Evolutionary conservation across 2,113 vertebrate genomes (phyloP), one percentile per base, ranked within the genome.

Genomic region (Pollimyrus isidori): DNA sequence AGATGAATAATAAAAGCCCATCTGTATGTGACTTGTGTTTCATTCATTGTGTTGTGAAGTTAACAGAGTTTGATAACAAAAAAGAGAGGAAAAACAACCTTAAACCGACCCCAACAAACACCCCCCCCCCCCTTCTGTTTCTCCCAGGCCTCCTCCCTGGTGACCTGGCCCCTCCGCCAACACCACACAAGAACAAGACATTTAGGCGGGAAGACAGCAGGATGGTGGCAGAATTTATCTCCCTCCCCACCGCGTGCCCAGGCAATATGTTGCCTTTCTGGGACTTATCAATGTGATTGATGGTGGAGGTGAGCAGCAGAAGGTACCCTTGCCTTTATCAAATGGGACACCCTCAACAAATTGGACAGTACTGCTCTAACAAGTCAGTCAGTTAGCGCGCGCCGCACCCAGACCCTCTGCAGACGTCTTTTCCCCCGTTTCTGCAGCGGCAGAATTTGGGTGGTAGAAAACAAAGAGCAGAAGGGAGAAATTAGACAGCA

Each of bases 261-360:
- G 96, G 95, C 97, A 98, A 96, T 97, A 97, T 97, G 97, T 97
- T 97, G 96, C 95, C 96, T 97, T 97, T 97, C 96, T 96, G 95
- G 95, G 95, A 95, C 95, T 96, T 97, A 97, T 97, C 97, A 97
- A 95, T 94, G 95, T 97, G 97, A 98, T 98, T 95, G 96, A 98
- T 97, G 96, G 94, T 95, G 94, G 95, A 94, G 95, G 95, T 92
- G 94, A 95, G 95, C 94, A 95, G 93, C 95, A 95, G 94, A 95
- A 95, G 95, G 95, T 95, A 94, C 93, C 95, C 94, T 94, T 95
- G 94, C 95, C 95, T 97, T 97, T 96, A 97, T 97, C 97, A 98
- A 95, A 95, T 94, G 92, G 93, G 95, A 92, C 10, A 90, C 94
- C 94, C 95, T 95, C 94, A 90, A 94, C 94, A 94, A 93, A 95